Conservation (phyloP, 2,797 vertebrate species). For the Sebastes nivosus region DNA sequence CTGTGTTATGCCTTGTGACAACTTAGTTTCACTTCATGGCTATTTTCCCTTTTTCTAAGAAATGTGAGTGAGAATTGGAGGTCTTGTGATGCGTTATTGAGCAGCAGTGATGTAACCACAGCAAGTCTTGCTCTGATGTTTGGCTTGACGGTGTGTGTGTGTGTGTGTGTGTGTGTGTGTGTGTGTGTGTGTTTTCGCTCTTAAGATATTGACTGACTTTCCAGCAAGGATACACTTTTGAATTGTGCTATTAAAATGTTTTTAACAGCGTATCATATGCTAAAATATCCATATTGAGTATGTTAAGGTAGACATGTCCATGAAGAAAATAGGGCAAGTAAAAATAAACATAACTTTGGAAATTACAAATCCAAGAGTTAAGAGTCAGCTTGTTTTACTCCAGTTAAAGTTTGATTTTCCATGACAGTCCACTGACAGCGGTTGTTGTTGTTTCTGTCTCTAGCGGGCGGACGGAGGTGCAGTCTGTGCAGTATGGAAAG, state of each 20-base stretch:
- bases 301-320: neutral
- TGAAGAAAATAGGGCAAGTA: neutral
- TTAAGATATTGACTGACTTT: conserved; percentile 23
- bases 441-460: conserved; percentile 52
- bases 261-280: neutral
- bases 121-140: conserved; percentile 30
- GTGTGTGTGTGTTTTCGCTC: neutral
- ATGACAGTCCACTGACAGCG: neutral
- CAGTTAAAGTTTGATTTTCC: neutral
- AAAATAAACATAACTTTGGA: neutral
- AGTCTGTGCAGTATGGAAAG: conserved; percentile 98
- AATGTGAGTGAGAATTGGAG: conserved; percentile 11
- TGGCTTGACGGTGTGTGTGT: neutral
- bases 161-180: neutral
- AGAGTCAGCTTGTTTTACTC: neutral
- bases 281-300: neutral
- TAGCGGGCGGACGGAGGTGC: conserved; percentile 96
- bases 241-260: conserved; percentile 5
- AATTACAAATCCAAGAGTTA: neutral
- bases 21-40: conserved; percentile 16
- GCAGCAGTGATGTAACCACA: conserved; percentile 37
- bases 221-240: neutral
- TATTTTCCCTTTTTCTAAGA: conserved; percentile 24
- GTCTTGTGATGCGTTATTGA: conserved; percentile 65
- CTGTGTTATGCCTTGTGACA: neutral